Evolutionary conservation across 2,797 vertebrate genomes (phyloP).

Genomic region (Manis crassicaudata): DNA sequence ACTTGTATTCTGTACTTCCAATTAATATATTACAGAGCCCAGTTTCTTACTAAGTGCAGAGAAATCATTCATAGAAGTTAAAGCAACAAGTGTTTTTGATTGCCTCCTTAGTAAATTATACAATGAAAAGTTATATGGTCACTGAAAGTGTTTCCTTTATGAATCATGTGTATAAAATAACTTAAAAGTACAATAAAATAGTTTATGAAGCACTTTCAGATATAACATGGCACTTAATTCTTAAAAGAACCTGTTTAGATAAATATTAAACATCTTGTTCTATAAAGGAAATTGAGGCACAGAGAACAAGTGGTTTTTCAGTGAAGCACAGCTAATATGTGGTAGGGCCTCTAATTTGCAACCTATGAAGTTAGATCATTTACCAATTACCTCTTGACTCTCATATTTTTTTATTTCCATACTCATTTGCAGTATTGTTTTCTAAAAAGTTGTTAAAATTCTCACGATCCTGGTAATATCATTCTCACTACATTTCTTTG

Average conservation of each 20-base stretch:
- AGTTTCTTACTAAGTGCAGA: not conserved
- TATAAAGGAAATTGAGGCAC: not conserved
- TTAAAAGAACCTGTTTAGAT: not conserved
- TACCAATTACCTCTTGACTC: not conserved
- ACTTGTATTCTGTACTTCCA: not conserved
- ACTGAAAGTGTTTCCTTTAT: not conserved
- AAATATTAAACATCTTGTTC: not conserved
- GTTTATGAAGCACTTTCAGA: not conserved
- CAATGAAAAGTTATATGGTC: not conserved
- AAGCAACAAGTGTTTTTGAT: not conserved
- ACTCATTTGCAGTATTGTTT: not conserved
- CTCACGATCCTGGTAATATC: not conserved
- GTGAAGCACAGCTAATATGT: not conserved
- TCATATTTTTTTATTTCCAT: not conserved
- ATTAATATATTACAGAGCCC: not conserved
- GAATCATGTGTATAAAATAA: not conserved
- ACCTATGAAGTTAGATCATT: not conserved
- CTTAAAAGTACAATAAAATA: not conserved
- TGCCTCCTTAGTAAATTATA: not conserved
- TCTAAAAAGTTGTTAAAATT: not conserved
- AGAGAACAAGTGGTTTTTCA: not conserved
- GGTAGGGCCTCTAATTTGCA: not conserved
- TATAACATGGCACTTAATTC: not conserved
- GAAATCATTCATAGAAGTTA: not conserved
- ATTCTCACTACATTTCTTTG: not conserved